Conservation (phyloP, 2,888 invertebrate species). For the Caradrina clavipalpis region DNA sequence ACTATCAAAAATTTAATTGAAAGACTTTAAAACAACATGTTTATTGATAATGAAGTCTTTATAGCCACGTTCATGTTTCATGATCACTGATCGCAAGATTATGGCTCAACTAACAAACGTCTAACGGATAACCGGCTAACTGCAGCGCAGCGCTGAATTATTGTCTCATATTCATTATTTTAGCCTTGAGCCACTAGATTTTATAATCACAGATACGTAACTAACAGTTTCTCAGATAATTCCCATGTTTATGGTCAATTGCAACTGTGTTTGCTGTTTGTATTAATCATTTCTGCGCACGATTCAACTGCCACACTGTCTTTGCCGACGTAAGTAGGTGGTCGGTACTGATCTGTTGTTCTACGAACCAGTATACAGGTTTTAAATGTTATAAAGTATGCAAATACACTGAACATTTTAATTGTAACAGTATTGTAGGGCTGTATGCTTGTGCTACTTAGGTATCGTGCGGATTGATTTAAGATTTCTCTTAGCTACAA, state of each 20-base stretch:
- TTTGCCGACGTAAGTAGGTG: constrained; percentile 14
- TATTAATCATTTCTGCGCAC: constrained; percentile 50
- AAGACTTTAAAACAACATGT: constrained; percentile 10
- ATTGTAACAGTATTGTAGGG: constrained; percentile 9
- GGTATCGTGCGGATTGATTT: neutral
- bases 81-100: constrained; percentile 38
- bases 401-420: constrained; percentile 23
- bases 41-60: constrained; percentile 27
- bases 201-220: constrained; percentile 54
- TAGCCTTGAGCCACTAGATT: constrained; percentile 56
- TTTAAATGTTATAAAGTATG: constrained; percentile 1
- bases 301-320: constrained; percentile 46
- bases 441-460: neutral
- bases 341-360: constrained; percentile 2
- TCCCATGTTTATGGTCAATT: constrained; percentile 52
- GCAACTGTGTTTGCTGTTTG: constrained; percentile 39
- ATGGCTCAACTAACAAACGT: constrained; percentile 17
- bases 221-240: constrained; percentile 56
- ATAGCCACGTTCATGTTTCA: constrained; percentile 18
- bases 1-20: constrained; percentile 10
- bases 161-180: constrained; percentile 60
- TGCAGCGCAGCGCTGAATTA: constrained; percentile 35
- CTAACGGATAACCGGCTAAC: constrained; percentile 6
- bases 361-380: neutral
- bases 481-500: constrained; percentile 13